Evolutionary conservation across 2,113 vertebrate genomes (phyloP), one percentile per base, ranked within the genome.

Genomic region (Pseudopipra pipra): DNA sequence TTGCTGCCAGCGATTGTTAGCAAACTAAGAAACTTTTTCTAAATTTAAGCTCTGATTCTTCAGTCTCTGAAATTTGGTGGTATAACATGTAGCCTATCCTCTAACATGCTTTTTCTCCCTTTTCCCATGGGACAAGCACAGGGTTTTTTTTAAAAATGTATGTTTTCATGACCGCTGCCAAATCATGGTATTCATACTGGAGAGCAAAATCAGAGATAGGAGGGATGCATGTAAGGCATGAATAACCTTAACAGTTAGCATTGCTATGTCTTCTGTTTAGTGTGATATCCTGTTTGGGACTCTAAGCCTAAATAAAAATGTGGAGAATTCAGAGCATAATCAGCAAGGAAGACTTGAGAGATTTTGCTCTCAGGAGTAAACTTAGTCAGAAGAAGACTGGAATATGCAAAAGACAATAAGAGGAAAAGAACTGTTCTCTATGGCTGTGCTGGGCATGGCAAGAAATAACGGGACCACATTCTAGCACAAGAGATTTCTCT

Each of bases 71-170:
- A 24, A 21, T 85, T 56, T 21, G 3, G 20, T 65, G 9, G 1
- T 62, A 8, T 12, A 87, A 27, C 9, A 15, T 0, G 8, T 18
- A 61, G 31, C 18, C 13, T 63, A 7, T 22, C 19, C 11, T 59
- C 37, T 70, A 77, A 37, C 11, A 3, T 25, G 2, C 8, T 46
- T 80, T 80, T 61, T 3, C 9, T 77, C 66, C 14, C 28, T 8
- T 84, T 79, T 88, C 62, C 33, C 3, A 4, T 5, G 15, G n/a
- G 19, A 7, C 12, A 82, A 68, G 5, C 14, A 27, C 8, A 55
- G 10, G 3, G 2, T 72, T 59, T 37, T 58, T 2, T 1, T 19
- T 31, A 51, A 44, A 31, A 44, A 31, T 8, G 8, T 39, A 0
- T 21, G 2, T 52, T 73, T 76, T 76, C 21, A 28, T 12, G 7